Conservation (phyloP, 2,888 invertebrate species). For the Stenodera caucasica region DNA sequence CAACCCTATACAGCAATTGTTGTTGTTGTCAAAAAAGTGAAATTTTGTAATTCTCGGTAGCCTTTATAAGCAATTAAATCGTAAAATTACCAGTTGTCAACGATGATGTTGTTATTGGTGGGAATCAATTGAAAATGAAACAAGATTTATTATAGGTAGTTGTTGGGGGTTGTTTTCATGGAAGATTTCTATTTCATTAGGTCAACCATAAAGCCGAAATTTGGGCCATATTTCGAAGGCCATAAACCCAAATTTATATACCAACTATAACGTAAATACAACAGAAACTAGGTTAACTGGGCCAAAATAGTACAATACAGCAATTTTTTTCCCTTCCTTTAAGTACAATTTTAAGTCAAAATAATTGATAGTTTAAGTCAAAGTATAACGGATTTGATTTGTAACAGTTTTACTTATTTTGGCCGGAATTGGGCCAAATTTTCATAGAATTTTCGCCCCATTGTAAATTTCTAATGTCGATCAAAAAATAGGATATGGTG, state of each 20-base stretch:
- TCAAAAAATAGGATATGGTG: not conserved
- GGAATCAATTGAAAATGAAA: slow-evolving; percentile 24
- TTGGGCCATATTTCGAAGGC: slow-evolving; percentile 34
- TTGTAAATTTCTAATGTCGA: no score
- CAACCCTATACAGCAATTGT: not conserved
- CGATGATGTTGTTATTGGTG: not conserved
- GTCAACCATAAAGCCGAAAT: slow-evolving; percentile 48
- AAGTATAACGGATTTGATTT: slow-evolving; percentile 31
- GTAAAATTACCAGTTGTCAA: slow-evolving; percentile 13
- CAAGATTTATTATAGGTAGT: slow-evolving; percentile 25
- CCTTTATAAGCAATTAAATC: slow-evolving; percentile 16
- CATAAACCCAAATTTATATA: slow-evolving; percentile 26
- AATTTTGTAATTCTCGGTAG: slow-evolving; percentile 15
- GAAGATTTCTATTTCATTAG: slow-evolving; percentile 44
- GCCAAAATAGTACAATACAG: slow-evolving; percentile 20
- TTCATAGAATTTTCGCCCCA: no score
- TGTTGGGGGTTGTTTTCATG: slow-evolving; percentile 27
- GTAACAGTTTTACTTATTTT: slow-evolving; percentile 35
- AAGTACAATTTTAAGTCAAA: no score
- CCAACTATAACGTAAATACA: slow-evolving; percentile 37
- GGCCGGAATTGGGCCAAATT: not conserved
- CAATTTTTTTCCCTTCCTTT: no score
- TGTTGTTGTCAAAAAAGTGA: not conserved
- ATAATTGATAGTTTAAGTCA: no score
- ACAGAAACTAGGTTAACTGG: slow-evolving; percentile 44